Evolutionary conservation across 2,113 vertebrate genomes (phyloP).

Genomic region (Salvator merianae): DNA sequence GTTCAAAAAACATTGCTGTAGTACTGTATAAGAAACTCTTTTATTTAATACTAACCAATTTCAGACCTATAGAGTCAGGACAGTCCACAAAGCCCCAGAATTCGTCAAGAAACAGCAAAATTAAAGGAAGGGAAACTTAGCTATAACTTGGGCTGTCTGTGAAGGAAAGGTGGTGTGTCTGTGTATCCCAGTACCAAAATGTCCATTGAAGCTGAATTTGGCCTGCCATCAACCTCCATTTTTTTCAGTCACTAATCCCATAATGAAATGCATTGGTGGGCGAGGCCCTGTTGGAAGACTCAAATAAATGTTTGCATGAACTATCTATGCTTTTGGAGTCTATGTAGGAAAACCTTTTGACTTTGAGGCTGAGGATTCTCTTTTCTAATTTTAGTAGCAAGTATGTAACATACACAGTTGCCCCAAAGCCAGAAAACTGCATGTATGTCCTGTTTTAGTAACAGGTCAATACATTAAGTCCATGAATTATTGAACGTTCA

Average conservation of each 20-base stretch:
- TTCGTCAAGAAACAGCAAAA: background rate
- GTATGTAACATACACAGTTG: fast-evolving
- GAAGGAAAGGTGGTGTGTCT: background rate
- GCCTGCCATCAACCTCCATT: background rate
- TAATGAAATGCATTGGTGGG: background rate
- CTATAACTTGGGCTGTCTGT: background rate
- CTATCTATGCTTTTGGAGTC: background rate
- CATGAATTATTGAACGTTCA: background rate
- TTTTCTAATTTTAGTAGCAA: background rate
- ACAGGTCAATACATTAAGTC: background rate
- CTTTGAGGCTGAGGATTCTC: background rate
- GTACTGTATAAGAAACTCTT: background rate
- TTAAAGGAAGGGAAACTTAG: too few species aligned
- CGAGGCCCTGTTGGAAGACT: background rate
- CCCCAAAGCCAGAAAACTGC: background rate
- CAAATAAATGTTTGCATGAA: background rate
- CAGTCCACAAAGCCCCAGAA: background rate
- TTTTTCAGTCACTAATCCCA: background rate
- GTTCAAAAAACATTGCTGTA: background rate
- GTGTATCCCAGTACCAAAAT: background rate
- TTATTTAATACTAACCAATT: constrained; percentile 1
- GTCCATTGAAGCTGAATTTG: background rate
- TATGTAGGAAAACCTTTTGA: background rate
- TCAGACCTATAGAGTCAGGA: background rate
- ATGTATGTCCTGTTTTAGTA: constrained; percentile 20